Evolutionary conservation across 2,888 invertebrate genomes (phyloP), one percentile per base, ranked within the genome.

Genomic region (Nasonia oneida): DNA sequence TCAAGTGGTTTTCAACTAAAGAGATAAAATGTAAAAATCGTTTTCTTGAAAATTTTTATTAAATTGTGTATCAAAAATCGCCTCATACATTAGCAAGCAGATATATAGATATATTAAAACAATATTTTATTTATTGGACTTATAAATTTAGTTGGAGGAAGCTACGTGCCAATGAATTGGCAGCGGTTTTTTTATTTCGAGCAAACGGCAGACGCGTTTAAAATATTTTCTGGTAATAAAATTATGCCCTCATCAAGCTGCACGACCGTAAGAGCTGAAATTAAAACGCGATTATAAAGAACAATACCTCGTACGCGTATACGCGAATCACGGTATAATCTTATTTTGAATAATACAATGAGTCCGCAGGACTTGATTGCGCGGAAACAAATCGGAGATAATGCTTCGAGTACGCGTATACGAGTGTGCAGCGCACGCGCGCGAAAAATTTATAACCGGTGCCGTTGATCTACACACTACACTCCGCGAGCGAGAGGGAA

Each of bases 341-440:
- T 77, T 23, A 83, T 77, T 77, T 33, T 50, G 42, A 83, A 76
- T 77, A 57, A 77, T 83, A 5, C 23, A 53, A 47, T 18, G 15
- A 50, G 39, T 29, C 12, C 53, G n/a, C 57, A n/a, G 39, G 10
- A 14, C 12, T 12, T 61, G 73, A 74, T 77, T 71, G 64, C 47
- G 64, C 47, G 73, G 67, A 79, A 83, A 79, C 47, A 70, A 78
- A 83, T 83, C 47, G n/a, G n/a, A 33, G 57, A 77, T 83, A 83
- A 83, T 77, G 70, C 57, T 29, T 71, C 61, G 33, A 29, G 33
- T 18, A 67, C n/a, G 4, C 5, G 0, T 8, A 64, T 57, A n/a
- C 23, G 14, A 33, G 29, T 33, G 67, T 67, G 33, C 67, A 29
- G 15, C 8, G 2, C 57, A 29, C 67, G 64, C 67, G n/a, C n/a